Percentiles rank a stretch among this genome's conserved stretches.
Conservation (phyloP, 2,113 vertebrate genomes). For the Hippoglossus stenolepis region DNA sequence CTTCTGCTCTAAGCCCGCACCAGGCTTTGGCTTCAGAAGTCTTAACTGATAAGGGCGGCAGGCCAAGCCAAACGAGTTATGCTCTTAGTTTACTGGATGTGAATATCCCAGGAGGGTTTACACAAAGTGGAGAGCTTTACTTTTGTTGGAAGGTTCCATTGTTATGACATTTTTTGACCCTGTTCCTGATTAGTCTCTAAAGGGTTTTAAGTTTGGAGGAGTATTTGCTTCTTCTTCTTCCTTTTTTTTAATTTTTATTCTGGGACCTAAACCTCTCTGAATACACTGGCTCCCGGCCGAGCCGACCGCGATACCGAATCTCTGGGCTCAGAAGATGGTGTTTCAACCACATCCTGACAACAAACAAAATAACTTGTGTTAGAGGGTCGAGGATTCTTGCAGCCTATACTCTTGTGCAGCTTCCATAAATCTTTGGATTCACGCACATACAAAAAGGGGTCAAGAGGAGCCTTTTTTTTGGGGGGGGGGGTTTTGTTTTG, state of each 20-base stretch:
- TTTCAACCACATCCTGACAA: slow-evolving; percentile 77
- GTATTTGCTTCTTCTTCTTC: neutral
- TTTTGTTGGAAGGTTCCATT: slow-evolving; percentile 71
- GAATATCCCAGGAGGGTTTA: slow-evolving; percentile 57
- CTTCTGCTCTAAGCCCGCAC: slow-evolving; percentile 51
- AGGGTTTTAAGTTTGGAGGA: slow-evolving; percentile 64
- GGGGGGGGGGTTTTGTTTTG: neutral
- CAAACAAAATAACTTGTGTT: slow-evolving; percentile 67
- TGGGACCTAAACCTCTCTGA: slow-evolving; percentile 43
- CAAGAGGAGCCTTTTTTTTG: neutral
- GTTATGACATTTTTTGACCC: slow-evolving; percentile 75
- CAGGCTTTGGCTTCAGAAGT: slow-evolving; percentile 41
- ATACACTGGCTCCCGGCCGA: slow-evolving; percentile 58
- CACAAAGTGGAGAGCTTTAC: slow-evolving; percentile 64
- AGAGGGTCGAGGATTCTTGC: slow-evolving; percentile 55
- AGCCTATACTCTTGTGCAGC: slow-evolving; percentile 20
- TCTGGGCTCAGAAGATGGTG: slow-evolving; percentile 57
- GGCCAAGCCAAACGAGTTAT: slow-evolving; percentile 69
- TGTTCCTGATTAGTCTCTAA: slow-evolving; percentile 74
- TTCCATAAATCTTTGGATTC: slow-evolving; percentile 40
- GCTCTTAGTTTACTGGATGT: slow-evolving; percentile 70
- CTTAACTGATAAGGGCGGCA: slow-evolving; percentile 53
- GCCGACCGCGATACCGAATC: slow-evolving; percentile 47
- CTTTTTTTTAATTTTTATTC: slow-evolving; percentile 12
- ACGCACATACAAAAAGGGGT: neutral